Percentiles rank a stretch among this genome's conserved stretches.
These are phyloP conservation scores for Caenorhabditis uteleia DNA, from an alignment of 2,888 invertebrate genomes.

Conservation along the genomic window DNA sequence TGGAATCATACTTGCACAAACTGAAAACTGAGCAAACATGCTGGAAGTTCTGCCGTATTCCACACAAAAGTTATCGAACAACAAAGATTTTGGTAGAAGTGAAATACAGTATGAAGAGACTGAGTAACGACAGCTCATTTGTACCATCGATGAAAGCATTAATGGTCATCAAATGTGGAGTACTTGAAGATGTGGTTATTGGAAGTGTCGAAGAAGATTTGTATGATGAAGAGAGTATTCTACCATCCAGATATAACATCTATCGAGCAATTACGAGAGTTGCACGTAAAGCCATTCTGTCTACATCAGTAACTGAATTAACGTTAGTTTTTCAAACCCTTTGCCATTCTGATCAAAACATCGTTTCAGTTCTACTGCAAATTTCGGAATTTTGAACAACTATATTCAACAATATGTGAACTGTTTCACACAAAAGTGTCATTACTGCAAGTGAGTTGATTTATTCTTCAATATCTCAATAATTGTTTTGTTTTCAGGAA, in stretches of 20 bases:
- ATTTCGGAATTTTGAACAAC: constrained; percentile 18
- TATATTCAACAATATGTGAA: constrained; percentile 29
- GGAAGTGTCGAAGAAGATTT: constrained; percentile 24
- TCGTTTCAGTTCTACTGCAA: constrained; percentile 7
- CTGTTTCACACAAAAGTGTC: constrained; percentile 17
- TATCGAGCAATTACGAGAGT: constrained; percentile 19
- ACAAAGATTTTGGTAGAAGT: too few species aligned
- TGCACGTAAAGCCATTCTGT: constrained; percentile 11
- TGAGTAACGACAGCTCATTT: neutral
- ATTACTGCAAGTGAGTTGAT: constrained; percentile 34
- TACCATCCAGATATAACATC: constrained; percentile 11
- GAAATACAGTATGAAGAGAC: too few species aligned
- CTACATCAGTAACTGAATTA: too few species aligned
- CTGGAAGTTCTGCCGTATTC: too few species aligned
- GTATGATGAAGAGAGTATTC: constrained; percentile 17
- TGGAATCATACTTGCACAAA: too few species aligned
- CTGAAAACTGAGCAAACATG: too few species aligned
- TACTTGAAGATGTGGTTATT: constrained; percentile 21
- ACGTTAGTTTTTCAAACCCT: neutral
- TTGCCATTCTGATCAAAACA: neutral
- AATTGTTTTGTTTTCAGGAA: constrained; percentile 19
- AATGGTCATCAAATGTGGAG: constrained; percentile 15
- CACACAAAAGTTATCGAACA: too few species aligned
- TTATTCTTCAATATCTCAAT: too few species aligned
- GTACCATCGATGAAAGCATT: constrained; percentile 24